Base-by-base conservation (phyloP, 1,140 invertebrate genomes). In the Drosophila nebulosa region DNA sequence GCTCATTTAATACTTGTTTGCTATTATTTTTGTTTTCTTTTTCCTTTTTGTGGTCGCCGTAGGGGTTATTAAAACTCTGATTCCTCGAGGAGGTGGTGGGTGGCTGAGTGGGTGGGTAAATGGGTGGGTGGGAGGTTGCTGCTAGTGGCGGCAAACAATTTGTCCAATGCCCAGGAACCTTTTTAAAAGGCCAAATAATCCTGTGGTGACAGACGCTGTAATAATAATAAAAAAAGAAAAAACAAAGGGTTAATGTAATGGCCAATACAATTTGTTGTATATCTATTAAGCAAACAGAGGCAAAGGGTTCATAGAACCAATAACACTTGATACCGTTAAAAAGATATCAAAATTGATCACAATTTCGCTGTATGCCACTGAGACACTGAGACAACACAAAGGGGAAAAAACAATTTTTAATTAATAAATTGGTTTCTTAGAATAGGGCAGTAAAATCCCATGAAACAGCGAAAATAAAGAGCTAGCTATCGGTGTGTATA, bases 21-120 rank as follows among this genome's bases (percentile, higher is more conserved):
- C 35, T 59, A 64, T 63, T 57, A 53, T 50, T 42, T 51, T 51
- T 62, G 32, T 52, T 14, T 73, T 58, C 64, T 12, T 35, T 4
- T 57, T 12, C 55, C 4, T 46, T 36, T 46, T 61, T 51, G 59
- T 32, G 42, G 30, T 42, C 57, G 36, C 32, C 36, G 39, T 62
- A 39, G 10, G 53, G 73, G 53, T 78, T 81, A 81, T 78, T 83
- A 78, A 81, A 83, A 70, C 60, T 72, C 60, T 57, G 67, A 78
- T 81, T 78, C 52, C 60, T 61, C 26, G 65, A 56, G 42, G 39
- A 51, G 55, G 55, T 7, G 50, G 39, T 18, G 7, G 6, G 3
- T 7, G 59, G 58, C 52, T 16, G 9, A 30, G n/a, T n/a, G 59
- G 58, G 58, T 16, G 9, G 36, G n/a, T n/a, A n/a, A n/a, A 35